These are phyloP conservation scores for Gulo gulo DNA, from an alignment of 2,113 vertebrate species.

Conservation along the genomic window DNA sequence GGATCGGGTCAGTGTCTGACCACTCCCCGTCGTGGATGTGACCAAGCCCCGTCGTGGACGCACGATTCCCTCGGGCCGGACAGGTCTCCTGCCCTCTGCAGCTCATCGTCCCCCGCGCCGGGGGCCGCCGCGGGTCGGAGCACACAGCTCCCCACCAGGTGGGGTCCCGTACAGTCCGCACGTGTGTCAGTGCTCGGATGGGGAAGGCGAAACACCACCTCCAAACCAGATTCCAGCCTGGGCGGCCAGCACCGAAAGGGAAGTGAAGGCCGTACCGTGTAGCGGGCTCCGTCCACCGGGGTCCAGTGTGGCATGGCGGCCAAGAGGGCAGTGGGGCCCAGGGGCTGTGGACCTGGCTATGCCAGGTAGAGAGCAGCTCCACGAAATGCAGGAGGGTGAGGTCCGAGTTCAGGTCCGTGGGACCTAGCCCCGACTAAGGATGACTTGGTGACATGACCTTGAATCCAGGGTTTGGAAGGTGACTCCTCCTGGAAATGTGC, in stretches of 20 bases:
- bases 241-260: no score
- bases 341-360: no score
- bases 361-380: fast-evolving
- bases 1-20: background rate
- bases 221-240: background rate
- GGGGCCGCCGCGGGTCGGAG: no score
- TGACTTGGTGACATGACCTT: no score
- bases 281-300: background rate
- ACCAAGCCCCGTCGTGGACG: background rate
- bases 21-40: no score
- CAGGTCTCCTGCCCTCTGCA: background rate
- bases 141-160: fast-evolving
- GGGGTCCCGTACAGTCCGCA: background rate
- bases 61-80: background rate
- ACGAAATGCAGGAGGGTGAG: background rate
- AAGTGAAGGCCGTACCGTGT: background rate
- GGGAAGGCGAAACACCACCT: no score
- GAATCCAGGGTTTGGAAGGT: background rate
- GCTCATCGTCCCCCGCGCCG: no score
- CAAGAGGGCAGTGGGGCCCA: no score
- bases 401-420: background rate
- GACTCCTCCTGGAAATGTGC: background rate
- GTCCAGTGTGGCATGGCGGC: fast-evolving
- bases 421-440: background rate
- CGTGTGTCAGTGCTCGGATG: background rate